Conservation (phyloP, 2,113 vertebrate species). For the Setophaga coronata region DNA sequence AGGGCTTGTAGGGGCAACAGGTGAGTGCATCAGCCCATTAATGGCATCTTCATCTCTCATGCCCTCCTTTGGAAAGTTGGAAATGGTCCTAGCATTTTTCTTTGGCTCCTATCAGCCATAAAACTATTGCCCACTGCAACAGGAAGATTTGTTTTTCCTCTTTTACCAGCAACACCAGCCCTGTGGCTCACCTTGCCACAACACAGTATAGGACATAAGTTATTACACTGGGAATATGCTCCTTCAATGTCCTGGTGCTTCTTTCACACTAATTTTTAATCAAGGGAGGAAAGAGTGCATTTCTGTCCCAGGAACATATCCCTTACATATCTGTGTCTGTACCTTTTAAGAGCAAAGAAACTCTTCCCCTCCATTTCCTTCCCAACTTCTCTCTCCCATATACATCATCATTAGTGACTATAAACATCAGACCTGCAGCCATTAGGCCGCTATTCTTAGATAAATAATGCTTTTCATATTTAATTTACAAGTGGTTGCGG, state of each 20-base stretch:
- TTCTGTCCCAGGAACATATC: neutral
- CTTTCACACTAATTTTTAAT: neutral
- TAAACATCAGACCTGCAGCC: slow-evolving; percentile 67
- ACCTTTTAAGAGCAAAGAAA: neutral
- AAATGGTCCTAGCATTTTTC: neutral
- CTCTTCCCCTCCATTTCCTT: neutral
- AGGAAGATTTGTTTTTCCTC: neutral
- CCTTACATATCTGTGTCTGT: neutral
- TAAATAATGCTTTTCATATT: slow-evolving; percentile 82
- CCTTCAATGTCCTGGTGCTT: neutral
- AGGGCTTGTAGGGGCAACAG: neutral
- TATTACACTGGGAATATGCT: neutral
- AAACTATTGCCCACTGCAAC: neutral
- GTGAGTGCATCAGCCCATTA: neutral
- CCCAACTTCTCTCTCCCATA: slow-evolving; percentile 26
- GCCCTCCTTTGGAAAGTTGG: neutral
- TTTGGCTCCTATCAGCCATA: neutral
- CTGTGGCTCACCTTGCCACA: neutral
- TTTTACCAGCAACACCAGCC: neutral
- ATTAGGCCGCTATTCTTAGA: slow-evolving; percentile 69
- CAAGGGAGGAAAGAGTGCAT: neutral
- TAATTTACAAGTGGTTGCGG: slow-evolving; percentile 74
- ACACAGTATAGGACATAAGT: neutral
- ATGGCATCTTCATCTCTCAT: neutral
- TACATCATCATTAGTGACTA: slow-evolving; percentile 76